Evolutionary conservation across 2,113 vertebrate species (phyloP), one percentile per base, ranked within the genome.

Genomic region (Phrynocephalus versicolor): DNA sequence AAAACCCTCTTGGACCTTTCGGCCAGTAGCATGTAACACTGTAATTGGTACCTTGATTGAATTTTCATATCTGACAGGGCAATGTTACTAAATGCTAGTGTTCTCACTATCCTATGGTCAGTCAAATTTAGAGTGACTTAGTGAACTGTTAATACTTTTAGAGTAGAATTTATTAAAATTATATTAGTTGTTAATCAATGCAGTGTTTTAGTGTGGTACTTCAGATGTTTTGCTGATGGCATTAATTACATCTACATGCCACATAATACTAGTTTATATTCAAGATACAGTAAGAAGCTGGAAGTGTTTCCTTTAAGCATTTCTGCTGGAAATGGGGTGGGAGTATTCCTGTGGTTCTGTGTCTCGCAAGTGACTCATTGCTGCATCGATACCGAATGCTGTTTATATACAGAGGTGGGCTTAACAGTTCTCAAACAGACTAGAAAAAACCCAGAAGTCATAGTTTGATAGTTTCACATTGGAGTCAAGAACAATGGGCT

Each of bases 1-100:
- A 15, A 78, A 81, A 0, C 16, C 51, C 72, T 75, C 79, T 85
- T 62, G 0, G 0, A 0, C 9, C 1, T 84, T 89, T 64, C 70
- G 37, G 35, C 57, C 87, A 45, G 15, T n/a, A 78, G 25, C 81
- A 84, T 77, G 45, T 77, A 39, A 82, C 87, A 87, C 91, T 83
- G 58, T 7, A 69, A 41, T 37, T 58, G 45, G 30, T 58, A 41
- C 45, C n/a, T 18, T 87, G 79, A 79, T 62, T 79, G 37, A 85
- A 62, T 88, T 91, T 87, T 87, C 37, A 21, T 91, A 87, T 87
- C 37, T 23, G 16, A 55, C 23, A 76, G 85, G 89, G 15, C 70
- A 30, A 25, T 30, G 0, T 19, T 80, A 57, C 79, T 64, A 73
- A 55, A 33, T 78, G 8, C 23, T 19, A 16, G 9, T 58, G 19